Conservation (phyloP, 2,797 vertebrate species). For the Pogonophryne albipinna region DNA sequence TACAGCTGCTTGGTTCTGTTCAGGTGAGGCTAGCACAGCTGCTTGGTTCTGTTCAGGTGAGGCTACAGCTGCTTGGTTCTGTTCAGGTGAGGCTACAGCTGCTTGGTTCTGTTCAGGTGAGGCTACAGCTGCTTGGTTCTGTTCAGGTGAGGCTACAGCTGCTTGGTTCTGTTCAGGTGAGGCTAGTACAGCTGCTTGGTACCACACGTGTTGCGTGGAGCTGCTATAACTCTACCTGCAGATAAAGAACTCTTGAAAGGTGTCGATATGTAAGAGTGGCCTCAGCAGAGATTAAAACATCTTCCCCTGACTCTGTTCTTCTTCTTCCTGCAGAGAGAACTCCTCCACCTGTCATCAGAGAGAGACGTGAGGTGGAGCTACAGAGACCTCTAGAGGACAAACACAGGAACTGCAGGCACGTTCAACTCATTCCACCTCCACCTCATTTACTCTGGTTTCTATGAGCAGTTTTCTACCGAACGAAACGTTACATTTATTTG, state of each 20-base stretch:
- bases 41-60: too few species aligned
- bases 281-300: background rate
- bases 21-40: too few species aligned
- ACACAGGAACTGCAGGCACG: background rate
- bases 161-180: too few species aligned
- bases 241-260: background rate
- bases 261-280: background rate
- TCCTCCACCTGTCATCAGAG: background rate
- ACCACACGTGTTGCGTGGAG: too few species aligned
- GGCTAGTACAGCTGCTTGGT: too few species aligned
- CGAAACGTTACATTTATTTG: background rate
- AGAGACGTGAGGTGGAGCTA: constrained; percentile 31
- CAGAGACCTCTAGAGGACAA: constrained; percentile 43
- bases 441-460: background rate
- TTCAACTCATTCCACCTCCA: background rate
- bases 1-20: too few species aligned
- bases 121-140: too few species aligned
- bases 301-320: background rate
- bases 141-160: too few species aligned
- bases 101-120: too few species aligned
- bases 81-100: too few species aligned
- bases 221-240: background rate
- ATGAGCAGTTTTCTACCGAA: too few species aligned
- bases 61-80: too few species aligned
- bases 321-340: background rate